These are phyloP conservation scores for Glomeris marginata DNA, from an alignment of 2,888 invertebrate genomes.

Conservation along the genomic window DNA sequence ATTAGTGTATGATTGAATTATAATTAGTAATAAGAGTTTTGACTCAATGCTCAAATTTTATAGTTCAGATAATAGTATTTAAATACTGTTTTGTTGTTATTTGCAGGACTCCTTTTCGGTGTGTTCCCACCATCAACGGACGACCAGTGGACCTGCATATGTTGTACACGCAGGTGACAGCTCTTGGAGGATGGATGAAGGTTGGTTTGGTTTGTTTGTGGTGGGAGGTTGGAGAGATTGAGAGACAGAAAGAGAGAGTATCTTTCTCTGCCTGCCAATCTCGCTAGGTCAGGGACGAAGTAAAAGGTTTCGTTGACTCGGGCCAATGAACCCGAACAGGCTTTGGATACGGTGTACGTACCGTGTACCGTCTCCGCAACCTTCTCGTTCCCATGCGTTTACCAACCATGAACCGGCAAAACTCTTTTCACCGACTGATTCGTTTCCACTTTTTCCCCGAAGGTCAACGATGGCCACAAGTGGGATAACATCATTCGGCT, in stretches of 20 bases:
- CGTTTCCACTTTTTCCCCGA: too few relatives aligned
- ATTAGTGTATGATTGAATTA: too few relatives aligned
- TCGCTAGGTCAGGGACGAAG: too few relatives aligned
- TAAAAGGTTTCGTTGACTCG: too few relatives aligned
- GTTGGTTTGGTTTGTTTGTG: conserved; percentile 35
- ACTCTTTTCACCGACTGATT: background rate
- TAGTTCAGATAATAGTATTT: too few relatives aligned
- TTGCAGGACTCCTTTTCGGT: conserved; percentile 51
- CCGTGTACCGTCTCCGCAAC: background rate
- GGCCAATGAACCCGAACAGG: too few relatives aligned
- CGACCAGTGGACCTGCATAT: conserved; percentile 80
- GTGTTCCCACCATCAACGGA: conserved; percentile 66
- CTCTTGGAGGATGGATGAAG: conserved; percentile 87
- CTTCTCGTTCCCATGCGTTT: background rate
- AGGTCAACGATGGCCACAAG: conserved; percentile 75
- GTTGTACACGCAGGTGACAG: conserved; percentile 80
- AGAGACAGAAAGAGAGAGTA: background rate
- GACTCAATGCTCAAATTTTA: too few relatives aligned
- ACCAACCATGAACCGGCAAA: background rate
- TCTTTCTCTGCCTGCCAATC: too few relatives aligned
- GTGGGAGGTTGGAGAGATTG: background rate
- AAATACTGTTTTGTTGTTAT: too few relatives aligned
- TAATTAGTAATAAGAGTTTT: too few relatives aligned
- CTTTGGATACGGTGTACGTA: too few relatives aligned
- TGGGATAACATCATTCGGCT: conserved; percentile 71